Conservation (phyloP, 2,888 invertebrate genomes). For the Eutolmus rufibarbis region DNA sequence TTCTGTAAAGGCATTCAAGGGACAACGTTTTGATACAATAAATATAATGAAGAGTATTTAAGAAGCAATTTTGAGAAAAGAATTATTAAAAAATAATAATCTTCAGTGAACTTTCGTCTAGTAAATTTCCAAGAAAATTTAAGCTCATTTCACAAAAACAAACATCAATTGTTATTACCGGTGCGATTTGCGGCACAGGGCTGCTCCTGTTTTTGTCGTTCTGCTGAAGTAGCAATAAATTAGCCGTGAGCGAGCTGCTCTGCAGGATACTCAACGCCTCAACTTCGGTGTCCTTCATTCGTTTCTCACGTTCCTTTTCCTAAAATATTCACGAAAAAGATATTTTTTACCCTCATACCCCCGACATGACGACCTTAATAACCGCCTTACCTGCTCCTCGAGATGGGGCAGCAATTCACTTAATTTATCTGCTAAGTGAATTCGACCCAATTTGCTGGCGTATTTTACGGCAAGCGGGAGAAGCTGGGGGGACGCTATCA, state of each 20-base stretch:
- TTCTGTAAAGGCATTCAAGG: no score
- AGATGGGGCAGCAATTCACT: constrained; percentile 66
- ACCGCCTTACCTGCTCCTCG: constrained; percentile 54
- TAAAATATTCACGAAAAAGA: not conserved
- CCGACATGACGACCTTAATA: not conserved
- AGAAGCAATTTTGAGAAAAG: not conserved
- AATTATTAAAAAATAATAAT: not conserved
- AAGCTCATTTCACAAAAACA: not conserved
- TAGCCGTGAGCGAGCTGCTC: constrained; percentile 51
- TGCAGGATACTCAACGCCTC: constrained; percentile 53
- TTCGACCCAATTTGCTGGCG: constrained; percentile 78
- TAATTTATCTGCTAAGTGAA: constrained; percentile 81
- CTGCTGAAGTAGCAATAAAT: constrained; percentile 44
- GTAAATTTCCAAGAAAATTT: not conserved
- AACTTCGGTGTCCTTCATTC: constrained; percentile 54
- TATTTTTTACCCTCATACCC: not conserved
- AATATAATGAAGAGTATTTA: not conserved
- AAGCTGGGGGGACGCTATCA: constrained; percentile 79
- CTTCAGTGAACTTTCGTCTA: not conserved
- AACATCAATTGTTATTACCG: constrained; percentile 47
- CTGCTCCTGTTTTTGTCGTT: constrained; percentile 49
- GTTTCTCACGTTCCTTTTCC: constrained; percentile 54
- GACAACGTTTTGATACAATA: no score
- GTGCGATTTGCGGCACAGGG: constrained; percentile 48
- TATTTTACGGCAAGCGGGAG: constrained; percentile 88